phyloP scores from a whole-genome alignment of 2,888 invertebrate species.

The Chelonus formosanus region DNA sequence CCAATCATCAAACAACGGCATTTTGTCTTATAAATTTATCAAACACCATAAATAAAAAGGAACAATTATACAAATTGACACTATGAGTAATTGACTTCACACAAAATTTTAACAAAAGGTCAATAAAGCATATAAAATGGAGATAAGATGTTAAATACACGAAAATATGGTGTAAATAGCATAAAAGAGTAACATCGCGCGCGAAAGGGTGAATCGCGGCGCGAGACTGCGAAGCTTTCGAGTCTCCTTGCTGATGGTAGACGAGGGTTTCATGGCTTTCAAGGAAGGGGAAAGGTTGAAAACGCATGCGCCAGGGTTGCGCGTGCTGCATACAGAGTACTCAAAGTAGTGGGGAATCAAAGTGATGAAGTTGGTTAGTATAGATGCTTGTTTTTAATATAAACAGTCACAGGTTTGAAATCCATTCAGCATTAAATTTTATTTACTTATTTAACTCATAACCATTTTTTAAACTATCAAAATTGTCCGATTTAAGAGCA shows the following conservation, averaged over 20 bases:
- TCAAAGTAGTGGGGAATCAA: not conserved
- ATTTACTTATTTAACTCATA: no score
- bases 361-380: no score
- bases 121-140: no score
- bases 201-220: slow-evolving; percentile 29
- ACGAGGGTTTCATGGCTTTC: slow-evolving; percentile 8
- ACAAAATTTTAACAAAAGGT: no score
- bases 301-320: slow-evolving; percentile 29
- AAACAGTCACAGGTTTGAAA: no score
- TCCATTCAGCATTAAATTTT: no score
- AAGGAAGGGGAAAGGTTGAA: slow-evolving; percentile 2
- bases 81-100: no score
- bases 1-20: not conserved
- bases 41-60: not conserved
- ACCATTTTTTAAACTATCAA: no score
- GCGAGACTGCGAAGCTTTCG: slow-evolving; percentile 23
- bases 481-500: no score
- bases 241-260: not conserved
- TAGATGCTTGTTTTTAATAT: no score
- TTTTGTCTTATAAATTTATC: not conserved
- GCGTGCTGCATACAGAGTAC: slow-evolving; percentile 16
- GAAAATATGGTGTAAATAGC: not conserved
- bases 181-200: slow-evolving; percentile 11
- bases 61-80: no score
- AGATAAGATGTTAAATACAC: no score